Evolutionary conservation across 1,140 invertebrate genomes (phyloP), one percentile per base, ranked within the genome.

Genomic region (Heterodera schachtii): DNA sequence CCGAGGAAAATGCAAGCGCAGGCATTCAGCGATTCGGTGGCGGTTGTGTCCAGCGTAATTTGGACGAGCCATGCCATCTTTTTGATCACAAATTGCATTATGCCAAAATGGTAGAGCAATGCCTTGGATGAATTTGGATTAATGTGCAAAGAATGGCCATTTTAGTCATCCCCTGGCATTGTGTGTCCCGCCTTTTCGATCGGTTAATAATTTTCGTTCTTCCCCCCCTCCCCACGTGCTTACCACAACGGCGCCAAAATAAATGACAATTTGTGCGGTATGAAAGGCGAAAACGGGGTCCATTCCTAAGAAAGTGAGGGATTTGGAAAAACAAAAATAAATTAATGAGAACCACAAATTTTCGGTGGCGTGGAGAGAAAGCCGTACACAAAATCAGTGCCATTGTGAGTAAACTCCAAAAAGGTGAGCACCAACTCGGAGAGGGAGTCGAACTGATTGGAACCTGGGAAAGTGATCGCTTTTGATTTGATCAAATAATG

Each of bases 11-110:
- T 94, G 90, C 95, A 96, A 0, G 94, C 81, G 3, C 95, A 94
- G n/a, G 94, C 93, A 83, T 94, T 95, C 41, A 97, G 93, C 78
- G 95, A 96, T 91, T 98, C 96, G 74, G 94, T 95, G 16, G 95
- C 94, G 0, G 96, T 96, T 3, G 95, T 97, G 31, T 93, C 94
- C 87, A 97, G 92, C 3, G 94, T 91, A 77, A 84, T 75, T 78
- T 86, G 93, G 43, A 96, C 90, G 46, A 94, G 85, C 92, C 93
- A 93, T 11, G 95, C 95, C 44, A 97, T 87, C 90, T 94, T 94
- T n/a, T 93, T 87, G 19, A 96, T 93, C n/a, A 96, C 90, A 91
- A 92, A 93, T 90, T 97, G 95, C 93, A 98, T 94, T 0, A 93
- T 92, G 5, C 95, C 95, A 89, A 93, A 93, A 90, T 96, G 95